These are phyloP conservation scores for Reticulitermes speratus DNA, from an alignment of 1,140 invertebrate species.

Conservation along the genomic window DNA sequence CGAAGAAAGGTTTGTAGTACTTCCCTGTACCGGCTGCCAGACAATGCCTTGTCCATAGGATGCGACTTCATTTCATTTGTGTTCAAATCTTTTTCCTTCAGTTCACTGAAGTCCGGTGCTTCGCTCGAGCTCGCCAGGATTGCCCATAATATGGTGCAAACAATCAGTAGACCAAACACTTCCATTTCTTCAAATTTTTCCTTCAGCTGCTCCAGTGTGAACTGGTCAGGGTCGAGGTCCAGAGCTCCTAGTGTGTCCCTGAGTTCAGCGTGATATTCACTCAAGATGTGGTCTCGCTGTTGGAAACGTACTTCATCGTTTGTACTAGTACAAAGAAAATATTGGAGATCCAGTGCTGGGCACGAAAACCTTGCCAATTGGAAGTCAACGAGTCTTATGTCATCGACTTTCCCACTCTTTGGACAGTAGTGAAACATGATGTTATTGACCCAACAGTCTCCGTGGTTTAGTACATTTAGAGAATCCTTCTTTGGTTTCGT, in stretches of 20 bases:
- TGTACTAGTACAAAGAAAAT: constrained; percentile 56
- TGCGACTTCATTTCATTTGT: neutral
- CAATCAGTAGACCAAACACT: constrained; percentile 41
- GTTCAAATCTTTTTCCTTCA: neutral
- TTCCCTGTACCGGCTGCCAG: neutral
- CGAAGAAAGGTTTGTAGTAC: neutral
- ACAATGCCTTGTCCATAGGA: neutral
- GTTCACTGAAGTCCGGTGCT: constrained; percentile 40
- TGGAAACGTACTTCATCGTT: constrained; percentile 44
- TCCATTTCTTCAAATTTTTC: constrained; percentile 41
- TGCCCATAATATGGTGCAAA: constrained; percentile 41
- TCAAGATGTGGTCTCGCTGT: constrained; percentile 45
- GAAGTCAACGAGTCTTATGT: constrained; percentile 48
- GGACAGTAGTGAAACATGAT: constrained; percentile 49
- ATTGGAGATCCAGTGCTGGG: constrained; percentile 56
- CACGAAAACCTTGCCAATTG: constrained; percentile 48
- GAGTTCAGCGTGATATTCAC: constrained; percentile 47
- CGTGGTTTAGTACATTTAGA: constrained; percentile 48
- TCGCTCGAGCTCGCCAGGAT: constrained; percentile 41
- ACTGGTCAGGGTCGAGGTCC: constrained; percentile 45
- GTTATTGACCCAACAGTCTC: constrained; percentile 57
- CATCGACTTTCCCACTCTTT: constrained; percentile 33
- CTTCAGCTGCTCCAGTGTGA: constrained; percentile 46
- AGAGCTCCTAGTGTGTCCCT: constrained; percentile 44
- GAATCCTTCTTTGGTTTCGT: neutral